Percentiles rank a stretch among this genome's conserved stretches.
phyloP scores from a whole-genome alignment of 2,888 invertebrate genomes.

The Pteria penguin region DNA sequence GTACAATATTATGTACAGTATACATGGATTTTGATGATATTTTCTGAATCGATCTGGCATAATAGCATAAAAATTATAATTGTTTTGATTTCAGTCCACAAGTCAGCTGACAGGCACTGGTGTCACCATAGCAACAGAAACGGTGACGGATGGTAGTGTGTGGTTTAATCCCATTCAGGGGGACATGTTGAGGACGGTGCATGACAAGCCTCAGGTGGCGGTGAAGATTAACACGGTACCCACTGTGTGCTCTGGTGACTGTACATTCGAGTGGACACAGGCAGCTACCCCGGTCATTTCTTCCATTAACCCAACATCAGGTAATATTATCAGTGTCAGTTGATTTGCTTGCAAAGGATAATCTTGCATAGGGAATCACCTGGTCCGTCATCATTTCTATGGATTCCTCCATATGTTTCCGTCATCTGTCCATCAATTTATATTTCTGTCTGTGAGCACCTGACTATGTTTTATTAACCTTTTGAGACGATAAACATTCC shows the following conservation, averaged over 20 bases:
- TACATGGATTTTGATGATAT: too few species aligned
- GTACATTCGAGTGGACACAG: conserved; percentile 64
- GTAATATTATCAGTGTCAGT: conserved; percentile 57
- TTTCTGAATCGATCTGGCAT: too few species aligned
- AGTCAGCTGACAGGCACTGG: conserved; percentile 6
- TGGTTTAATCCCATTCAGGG: conserved; percentile 55
- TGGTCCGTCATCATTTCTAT: too few species aligned
- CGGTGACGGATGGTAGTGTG: conserved; percentile 41
- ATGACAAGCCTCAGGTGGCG: conserved; percentile 44
- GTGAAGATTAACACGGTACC: conserved; percentile 68
- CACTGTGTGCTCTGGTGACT: conserved; percentile 61
- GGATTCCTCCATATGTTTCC: too few species aligned
- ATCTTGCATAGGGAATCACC: too few species aligned
- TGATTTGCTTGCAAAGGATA: too few species aligned
- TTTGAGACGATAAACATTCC: too few species aligned
- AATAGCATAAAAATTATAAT: too few species aligned
- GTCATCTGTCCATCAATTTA: too few species aligned
- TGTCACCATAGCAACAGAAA: neutral
- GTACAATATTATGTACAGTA: too few species aligned
- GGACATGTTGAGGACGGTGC: conserved; percentile 50
- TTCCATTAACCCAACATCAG: conserved; percentile 60
- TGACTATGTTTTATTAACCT: too few species aligned
- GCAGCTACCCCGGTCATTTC: conserved; percentile 64
- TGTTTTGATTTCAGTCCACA: neutral
- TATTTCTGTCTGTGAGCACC: too few species aligned